Evolutionary conservation across 2,888 invertebrate species (phyloP).

Genomic region (Chrysolina oricalcia): DNA sequence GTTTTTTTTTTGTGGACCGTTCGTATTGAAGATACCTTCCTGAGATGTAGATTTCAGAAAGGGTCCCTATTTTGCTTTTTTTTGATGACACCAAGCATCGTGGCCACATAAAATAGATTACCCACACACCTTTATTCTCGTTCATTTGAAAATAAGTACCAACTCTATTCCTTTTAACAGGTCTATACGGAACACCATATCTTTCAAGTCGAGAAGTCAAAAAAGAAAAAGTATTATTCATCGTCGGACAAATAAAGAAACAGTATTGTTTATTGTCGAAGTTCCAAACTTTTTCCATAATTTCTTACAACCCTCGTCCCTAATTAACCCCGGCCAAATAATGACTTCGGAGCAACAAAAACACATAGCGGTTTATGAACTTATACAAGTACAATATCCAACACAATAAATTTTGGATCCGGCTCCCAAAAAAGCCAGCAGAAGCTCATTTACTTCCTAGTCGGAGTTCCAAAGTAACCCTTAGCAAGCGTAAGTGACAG

Average conservation of each 20-base stretch:
- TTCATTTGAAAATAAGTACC: too few relatives aligned
- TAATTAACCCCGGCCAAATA: conserved; percentile 10
- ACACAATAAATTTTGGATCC: conserved; percentile 28
- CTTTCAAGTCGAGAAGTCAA: too few relatives aligned
- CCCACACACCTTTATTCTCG: too few relatives aligned
- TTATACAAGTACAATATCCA: conserved; percentile 27
- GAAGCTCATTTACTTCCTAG: conserved; percentile 33
- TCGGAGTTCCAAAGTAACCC: not conserved
- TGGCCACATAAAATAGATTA: too few relatives aligned
- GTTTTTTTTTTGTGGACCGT: too few relatives aligned
- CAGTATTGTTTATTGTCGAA: not conserved
- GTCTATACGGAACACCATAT: too few relatives aligned
- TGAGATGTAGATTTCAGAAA: too few relatives aligned
- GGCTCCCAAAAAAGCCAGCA: conserved; percentile 22
- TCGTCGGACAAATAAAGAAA: not conserved
- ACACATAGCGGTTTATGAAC: conserved; percentile 24
- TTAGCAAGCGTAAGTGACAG: not conserved
- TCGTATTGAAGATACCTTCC: too few relatives aligned
- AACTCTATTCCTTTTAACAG: too few relatives aligned
- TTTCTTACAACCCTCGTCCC: not conserved
- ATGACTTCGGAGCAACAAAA: conserved; percentile 22
- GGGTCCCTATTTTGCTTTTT: too few relatives aligned
- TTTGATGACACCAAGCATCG: too few relatives aligned
- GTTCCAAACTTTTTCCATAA: not conserved
- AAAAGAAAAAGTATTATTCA: not conserved